Base-by-base conservation (phyloP, 2,113 vertebrate species). In the Pangasianodon gigas region DNA sequence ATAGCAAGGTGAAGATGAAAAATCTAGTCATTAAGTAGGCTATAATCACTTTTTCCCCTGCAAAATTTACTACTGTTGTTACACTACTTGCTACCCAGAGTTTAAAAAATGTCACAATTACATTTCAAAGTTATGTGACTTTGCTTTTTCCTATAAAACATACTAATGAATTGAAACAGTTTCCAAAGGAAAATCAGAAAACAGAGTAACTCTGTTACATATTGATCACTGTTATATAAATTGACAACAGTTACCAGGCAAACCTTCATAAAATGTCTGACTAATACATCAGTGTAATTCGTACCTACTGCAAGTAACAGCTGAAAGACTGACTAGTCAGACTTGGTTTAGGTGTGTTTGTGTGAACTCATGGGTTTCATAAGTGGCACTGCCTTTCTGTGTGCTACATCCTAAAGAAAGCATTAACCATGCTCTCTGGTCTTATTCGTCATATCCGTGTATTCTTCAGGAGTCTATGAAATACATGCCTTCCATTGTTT, bases 391-490 rank as follows among this genome's bases (percentile, higher is more conserved):
- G 52, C 24, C 62, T 83, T 41, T 51, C 46, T 62, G 21, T 58
- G 56, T 84, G n/a, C 37, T 46, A 84, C 56, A 84, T 84, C 82
- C 37, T 62, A 44, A 58, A 84, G 82, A 84, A 58, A 83, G 37
- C 56, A 84, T 60, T 44, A 60, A 62, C 82, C 24, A 84, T 62
- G 56, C 24, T 11, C 82, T 62, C 11, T 29, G 37, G 5, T 62
- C 18, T 85, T 85, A 51, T 60, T 89, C 54, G 85, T 85, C 13
- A 26, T 37, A 89, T 89, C 88, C 88, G 6, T 65, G 56, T 79
- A 89, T 89, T 89, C 88, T 85, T 84, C 13, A 41, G 56, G 44
- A 51, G 54, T 56, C 21, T 75, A 60, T 51, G 69, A 54, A 67
- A 85, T 19, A 26, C 52, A 67, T 10, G 41, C 37, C 26, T 26